These are phyloP conservation scores for Phalacrocorax carbo DNA, from an alignment of 2,113 vertebrate genomes.

Conservation along the genomic window DNA sequence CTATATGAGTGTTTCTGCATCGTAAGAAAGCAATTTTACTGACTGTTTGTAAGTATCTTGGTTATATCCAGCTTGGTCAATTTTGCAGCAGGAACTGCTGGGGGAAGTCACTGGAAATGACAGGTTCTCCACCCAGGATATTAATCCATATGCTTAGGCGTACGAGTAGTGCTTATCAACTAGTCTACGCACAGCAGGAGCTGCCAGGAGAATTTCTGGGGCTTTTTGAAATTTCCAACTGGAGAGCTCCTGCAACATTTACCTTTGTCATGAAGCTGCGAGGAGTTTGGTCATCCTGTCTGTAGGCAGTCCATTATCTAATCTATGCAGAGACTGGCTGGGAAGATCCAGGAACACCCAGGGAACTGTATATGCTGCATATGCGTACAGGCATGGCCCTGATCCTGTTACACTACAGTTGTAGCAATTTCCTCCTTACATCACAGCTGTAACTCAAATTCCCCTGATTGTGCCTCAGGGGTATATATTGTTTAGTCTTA, in stretches of 20 bases:
- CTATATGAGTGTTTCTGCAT: neutral
- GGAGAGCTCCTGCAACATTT: neutral
- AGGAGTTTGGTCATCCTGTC: neutral
- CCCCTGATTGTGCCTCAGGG: neutral
- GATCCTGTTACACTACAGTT: neutral
- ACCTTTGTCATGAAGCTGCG: neutral
- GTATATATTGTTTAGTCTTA: neutral
- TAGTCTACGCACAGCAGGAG: neutral
- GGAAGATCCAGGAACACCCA: rapidly evolving
- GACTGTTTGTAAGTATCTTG: neutral
- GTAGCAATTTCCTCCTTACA: neutral
- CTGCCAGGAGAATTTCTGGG: conserved; percentile 11
- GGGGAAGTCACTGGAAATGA: conserved; percentile 17
- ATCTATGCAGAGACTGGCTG: neutral
- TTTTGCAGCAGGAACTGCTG: neutral
- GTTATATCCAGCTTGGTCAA: neutral
- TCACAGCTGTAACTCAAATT: neutral
- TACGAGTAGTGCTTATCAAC: neutral
- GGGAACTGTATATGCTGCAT: neutral
- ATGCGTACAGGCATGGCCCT: neutral
- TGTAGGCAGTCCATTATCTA: neutral
- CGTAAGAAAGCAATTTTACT: neutral
- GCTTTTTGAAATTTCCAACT: neutral
- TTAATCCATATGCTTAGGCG: neutral
- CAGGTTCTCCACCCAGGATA: neutral